Evolutionary conservation across 2,888 invertebrate species (phyloP).

Genomic region (Aspidiotus rigidus): DNA sequence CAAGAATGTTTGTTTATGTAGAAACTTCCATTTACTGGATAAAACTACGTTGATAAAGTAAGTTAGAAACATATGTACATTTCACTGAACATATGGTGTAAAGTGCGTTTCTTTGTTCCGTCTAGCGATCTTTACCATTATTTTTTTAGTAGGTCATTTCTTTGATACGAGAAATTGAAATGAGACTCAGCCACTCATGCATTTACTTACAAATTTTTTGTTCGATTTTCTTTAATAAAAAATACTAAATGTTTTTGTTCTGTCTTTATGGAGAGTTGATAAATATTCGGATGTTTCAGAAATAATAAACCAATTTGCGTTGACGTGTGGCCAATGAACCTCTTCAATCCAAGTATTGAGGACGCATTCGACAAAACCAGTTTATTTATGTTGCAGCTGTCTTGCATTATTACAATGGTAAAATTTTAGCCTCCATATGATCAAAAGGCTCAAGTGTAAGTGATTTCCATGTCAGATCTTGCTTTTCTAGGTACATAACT

Average conservation of each 20-base stretch:
- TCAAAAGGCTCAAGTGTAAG: background rate
- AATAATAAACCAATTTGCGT: constrained; percentile 52
- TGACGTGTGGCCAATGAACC: constrained; percentile 96
- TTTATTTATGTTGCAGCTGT: constrained; percentile 90
- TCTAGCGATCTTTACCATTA: too few species aligned
- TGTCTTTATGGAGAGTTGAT: too few species aligned
- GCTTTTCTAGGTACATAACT: constrained; percentile 53
- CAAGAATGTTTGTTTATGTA: constrained; percentile 87
- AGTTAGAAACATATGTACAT: background rate
- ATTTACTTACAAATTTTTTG: too few species aligned
- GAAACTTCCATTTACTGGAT: constrained; percentile 79
- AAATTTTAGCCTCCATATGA: background rate
- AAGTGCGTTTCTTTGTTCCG: too few species aligned
- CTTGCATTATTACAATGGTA: constrained; percentile 86
- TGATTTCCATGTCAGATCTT: constrained; percentile 2
- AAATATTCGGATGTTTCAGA: too few species aligned
- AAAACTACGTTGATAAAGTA: constrained; percentile 54
- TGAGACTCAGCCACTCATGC: too few species aligned
- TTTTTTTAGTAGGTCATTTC: too few species aligned
- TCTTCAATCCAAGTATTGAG: constrained; percentile 65
- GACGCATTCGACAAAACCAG: constrained; percentile 83
- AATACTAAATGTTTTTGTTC: too few species aligned
- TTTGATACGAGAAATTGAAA: too few species aligned
- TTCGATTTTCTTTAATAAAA: too few species aligned
- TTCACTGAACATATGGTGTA: background rate